Base-by-base conservation (phyloP, 2,888 invertebrate species). In the Andricus curvator region DNA sequence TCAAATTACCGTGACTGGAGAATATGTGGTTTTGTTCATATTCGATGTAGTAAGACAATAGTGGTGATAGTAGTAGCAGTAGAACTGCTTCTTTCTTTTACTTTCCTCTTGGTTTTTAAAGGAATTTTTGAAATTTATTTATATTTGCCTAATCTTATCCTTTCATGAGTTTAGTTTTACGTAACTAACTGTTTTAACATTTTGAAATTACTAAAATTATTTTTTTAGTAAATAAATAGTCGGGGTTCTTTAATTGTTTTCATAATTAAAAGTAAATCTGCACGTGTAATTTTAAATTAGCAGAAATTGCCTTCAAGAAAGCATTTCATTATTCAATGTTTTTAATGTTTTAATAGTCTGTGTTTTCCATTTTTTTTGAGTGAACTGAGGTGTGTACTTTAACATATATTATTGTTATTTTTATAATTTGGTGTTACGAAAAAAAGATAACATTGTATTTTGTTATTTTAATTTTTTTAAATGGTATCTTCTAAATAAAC, bases 71-170 rank as follows among this genome's bases (percentile, higher is more conserved):
- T 37, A 74, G 56, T 74, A 51, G 48, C 29, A 64, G 64, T 64
- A 64, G 60, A 2, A 70, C 79, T 80, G 4, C 68, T 67, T 74
- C 60, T 65, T 77, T 81, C 37, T 64, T 77, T 60, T 64, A 80
- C 56, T 78, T 80, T 68, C 13, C 11, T 62, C 56, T 62, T 22
- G 41, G 51, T 68, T 48, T 48, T 64, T 41, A 41, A 74, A 33
- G 37, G 25, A 77, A 60, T 48, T 62, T 82, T 79, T 29, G 48
- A 33, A 79, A 79, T 33, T 82, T 79, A 77, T 56, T 78, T 15
- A 15, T 67, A 77, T 67, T 81, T 80, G 78, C 56, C 51, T 74
- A 56, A 78, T 77, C 17, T 48, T 80, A 80, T 77, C 44, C 51
- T 22, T 70, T 79, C 67, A 8, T 64, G 29, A 29, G 29, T 29